Evolutionary conservation across 2,113 vertebrate genomes (phyloP).

Genomic region (Neolamprologus cancellatus): DNA sequence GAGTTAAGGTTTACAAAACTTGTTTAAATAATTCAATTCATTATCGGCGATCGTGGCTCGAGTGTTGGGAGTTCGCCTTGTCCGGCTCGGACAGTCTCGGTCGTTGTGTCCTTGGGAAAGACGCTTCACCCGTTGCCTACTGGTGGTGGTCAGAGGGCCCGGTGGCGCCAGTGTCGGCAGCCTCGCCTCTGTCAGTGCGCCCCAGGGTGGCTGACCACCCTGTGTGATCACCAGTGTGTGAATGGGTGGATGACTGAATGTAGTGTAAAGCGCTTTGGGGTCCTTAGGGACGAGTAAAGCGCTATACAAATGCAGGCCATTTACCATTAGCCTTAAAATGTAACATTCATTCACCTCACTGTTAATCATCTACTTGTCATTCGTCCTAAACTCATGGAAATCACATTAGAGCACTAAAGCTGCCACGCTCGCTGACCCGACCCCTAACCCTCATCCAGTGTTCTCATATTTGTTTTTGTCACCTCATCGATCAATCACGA

Average conservation of each 20-base stretch:
- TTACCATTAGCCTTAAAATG: background rate
- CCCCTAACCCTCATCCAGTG: background rate
- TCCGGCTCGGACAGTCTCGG: rapidly evolving
- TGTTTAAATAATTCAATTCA: background rate
- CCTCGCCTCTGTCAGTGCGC: background rate
- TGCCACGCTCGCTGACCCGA: background rate
- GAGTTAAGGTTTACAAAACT: background rate
- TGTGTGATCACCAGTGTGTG: background rate
- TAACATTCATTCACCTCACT: background rate
- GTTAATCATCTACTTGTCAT: background rate
- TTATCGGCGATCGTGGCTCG: background rate
- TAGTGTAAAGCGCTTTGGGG: background rate
- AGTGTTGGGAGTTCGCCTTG: rapidly evolving
- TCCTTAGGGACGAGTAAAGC: no score
- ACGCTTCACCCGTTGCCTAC: rapidly evolving
- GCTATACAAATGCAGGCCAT: background rate
- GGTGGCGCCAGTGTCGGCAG: background rate
- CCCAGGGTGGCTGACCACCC: background rate
- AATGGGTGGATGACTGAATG: rapidly evolving
- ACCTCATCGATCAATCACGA: background rate
- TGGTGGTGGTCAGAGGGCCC: background rate
- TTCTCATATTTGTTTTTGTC: background rate
- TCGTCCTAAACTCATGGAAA: background rate
- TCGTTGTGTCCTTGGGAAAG: rapidly evolving
- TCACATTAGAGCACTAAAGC: background rate